Evolutionary conservation across 2,797 vertebrate species (phyloP), one percentile per base, ranked within the genome.

Genomic region (Anniella stebbinsi): DNA sequence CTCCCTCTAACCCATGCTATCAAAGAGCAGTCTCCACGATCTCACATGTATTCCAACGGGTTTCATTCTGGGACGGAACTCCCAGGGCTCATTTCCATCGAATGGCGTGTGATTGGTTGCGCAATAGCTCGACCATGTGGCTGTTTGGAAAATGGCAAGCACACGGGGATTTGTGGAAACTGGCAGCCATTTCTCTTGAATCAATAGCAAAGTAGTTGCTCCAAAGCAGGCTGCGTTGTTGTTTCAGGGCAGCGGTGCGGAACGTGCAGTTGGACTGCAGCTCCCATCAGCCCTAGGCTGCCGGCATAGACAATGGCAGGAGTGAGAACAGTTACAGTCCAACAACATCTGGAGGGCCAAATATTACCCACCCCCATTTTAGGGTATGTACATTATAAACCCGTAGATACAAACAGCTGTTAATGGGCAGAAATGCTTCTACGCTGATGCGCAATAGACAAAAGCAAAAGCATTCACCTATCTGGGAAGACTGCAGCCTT

Each of bases 91-190:
- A 3, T 86, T 86, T 89, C 48, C 25, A 87, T 23, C 21, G 0
- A 85, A 10, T 17, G 73, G 48, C 77, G 86, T 92, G 72, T 88
- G 11, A 91, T 60, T 91, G 85, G 18, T 92, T 84, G 85, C 91
- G 93, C 89, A 96, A 95, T 84, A 95, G 60, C 69, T 95, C 95
- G 87, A 92, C 82, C 81, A 2, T 92, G 87, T 93, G 95, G 76
- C 66, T 88, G 17, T 66, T 88, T 11, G 88, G 70, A 92, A 91
- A 93, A 94, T 87, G 91, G 86, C 78, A 89, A 89, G 77, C 81
- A 89, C 76, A 91, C 63, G 0, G 10, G 66, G n/a, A 17, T 73
- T 18, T 1, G 5, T 2, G 4, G 1, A 83, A 93, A 2, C 67
- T 88, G 28, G 11, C 89, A 69, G 0, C 18, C 87, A 13, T 86